A percentile compares a stretch with the other conserved stretches of the same genome.
phyloP scores from a whole-genome alignment of 2,888 invertebrate genomes.

The Himalopsyche anomala region DNA sequence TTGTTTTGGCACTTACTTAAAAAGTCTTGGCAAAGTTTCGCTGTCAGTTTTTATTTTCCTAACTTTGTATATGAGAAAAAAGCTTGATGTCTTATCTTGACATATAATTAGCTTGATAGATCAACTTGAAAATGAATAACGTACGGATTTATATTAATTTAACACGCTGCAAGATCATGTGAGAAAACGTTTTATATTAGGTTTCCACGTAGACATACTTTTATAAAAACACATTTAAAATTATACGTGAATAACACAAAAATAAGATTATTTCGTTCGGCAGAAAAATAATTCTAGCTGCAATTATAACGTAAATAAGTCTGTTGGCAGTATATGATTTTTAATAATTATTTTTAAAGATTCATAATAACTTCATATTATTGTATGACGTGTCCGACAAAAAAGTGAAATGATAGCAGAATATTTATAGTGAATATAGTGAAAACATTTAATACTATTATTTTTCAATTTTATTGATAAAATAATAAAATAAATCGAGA shows the following conservation, averaged over 20 bases:
- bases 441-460: no score
- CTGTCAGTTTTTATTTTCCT: background rate
- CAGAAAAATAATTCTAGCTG: background rate
- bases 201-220: no score
- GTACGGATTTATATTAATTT: background rate
- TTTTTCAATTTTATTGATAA: no score
- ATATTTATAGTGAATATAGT: no score
- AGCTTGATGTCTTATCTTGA: constrained; percentile 7
- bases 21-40: constrained; percentile 47
- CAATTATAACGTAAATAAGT: no score
- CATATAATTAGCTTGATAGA: constrained; percentile 12
- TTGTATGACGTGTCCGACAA: no score
- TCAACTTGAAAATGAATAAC: background rate
- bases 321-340: background rate
- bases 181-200: background rate
- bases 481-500: no score
- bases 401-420: no score
- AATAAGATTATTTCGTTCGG: background rate
- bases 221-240: background rate
- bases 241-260: background rate
- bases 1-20: constrained; percentile 33
- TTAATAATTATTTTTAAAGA: no score
- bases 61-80: constrained; percentile 8
- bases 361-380: no score
- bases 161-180: background rate